These are phyloP conservation scores for Leptoteleia sp. DNA, from an alignment of 1,140 invertebrate genomes.

Conservation along the genomic window DNA sequence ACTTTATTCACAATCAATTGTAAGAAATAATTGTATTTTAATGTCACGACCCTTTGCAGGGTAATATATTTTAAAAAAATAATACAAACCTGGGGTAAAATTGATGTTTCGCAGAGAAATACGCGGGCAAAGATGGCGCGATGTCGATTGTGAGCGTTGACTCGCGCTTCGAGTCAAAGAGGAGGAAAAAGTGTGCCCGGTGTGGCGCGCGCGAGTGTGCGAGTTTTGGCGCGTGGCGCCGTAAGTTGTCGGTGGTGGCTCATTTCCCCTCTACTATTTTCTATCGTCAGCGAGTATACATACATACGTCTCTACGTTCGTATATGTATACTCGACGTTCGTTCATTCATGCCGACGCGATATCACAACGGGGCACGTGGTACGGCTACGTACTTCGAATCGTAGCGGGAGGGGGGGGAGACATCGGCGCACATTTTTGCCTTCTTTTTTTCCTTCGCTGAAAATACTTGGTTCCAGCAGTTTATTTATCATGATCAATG, in stretches of 20 bases:
- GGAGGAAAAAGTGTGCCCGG: slow-evolving; percentile 24
- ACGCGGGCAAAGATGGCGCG: no score
- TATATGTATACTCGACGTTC: slow-evolving; percentile 60
- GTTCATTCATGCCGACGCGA: slow-evolving; percentile 70
- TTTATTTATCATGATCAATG: no score
- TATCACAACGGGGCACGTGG: slow-evolving; percentile 68
- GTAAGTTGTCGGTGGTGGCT: slow-evolving; percentile 60
- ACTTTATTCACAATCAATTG: no score
- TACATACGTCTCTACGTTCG: slow-evolving; percentile 62
- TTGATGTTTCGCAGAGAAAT: no score
- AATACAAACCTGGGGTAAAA: no score
- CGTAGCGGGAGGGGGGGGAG: not conserved
- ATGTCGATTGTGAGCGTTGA: not conserved
- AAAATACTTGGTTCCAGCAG: no score
- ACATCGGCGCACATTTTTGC: no score
- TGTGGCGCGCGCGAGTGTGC: slow-evolving; percentile 29
- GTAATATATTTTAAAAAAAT: no score
- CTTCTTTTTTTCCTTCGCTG: no score
- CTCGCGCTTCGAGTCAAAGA: slow-evolving; percentile 2
- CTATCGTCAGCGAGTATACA: slow-evolving; percentile 69
- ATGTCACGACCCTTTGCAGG: no score
- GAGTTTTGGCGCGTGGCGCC: slow-evolving; percentile 65
- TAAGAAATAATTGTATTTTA: no score
- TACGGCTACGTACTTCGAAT: slow-evolving; percentile 17
- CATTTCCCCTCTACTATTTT: slow-evolving; percentile 66